These are phyloP conservation scores for Gymnoscelis rufifasciata DNA, from an alignment of 2,888 invertebrate genomes.

Conservation along the genomic window DNA sequence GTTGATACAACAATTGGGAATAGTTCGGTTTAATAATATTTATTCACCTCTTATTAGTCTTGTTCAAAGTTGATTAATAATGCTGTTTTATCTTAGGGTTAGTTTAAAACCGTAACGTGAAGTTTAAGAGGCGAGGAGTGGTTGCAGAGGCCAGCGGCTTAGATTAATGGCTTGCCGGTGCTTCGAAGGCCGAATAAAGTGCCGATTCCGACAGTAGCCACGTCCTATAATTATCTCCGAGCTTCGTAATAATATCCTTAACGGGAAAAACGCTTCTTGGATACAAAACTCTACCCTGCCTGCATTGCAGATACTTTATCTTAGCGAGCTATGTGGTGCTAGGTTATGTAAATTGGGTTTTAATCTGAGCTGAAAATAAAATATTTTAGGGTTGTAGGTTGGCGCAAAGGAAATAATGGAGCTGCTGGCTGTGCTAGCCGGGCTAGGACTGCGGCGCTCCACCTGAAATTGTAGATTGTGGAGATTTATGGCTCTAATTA, in stretches of 20 bases:
- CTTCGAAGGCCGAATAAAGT: slow-evolving; percentile 29
- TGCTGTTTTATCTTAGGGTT: neutral
- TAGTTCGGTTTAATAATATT: too few relatives aligned
- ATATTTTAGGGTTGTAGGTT: slow-evolving; percentile 20
- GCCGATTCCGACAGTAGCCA: slow-evolving; percentile 39
- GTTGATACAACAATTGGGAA: too few relatives aligned
- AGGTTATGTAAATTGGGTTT: slow-evolving; percentile 21
- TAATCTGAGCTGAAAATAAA: slow-evolving; percentile 22
- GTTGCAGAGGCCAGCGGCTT: slow-evolving; percentile 30
- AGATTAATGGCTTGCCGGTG: slow-evolving; percentile 41
- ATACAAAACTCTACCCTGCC: slow-evolving; percentile 32
- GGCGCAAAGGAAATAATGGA: slow-evolving; percentile 25
- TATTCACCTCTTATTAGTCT: too few relatives aligned
- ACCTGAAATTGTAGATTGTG: slow-evolving; percentile 36
- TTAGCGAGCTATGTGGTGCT: slow-evolving; percentile 10
- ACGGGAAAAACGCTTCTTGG: slow-evolving; percentile 29
- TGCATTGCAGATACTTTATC: slow-evolving; percentile 30
- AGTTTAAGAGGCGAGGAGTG: slow-evolving; percentile 28
- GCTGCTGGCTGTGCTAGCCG: slow-evolving; percentile 18
- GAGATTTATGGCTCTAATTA: slow-evolving; percentile 47
- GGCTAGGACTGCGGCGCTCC: slow-evolving; percentile 33
- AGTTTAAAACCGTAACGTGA: slow-evolving; percentile 18
- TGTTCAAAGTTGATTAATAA: neutral
- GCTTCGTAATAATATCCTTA: slow-evolving; percentile 37
- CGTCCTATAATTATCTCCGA: slow-evolving; percentile 44